Evolutionary conservation across 2,888 invertebrate species (phyloP).

Genomic region (Phortica magna): DNA sequence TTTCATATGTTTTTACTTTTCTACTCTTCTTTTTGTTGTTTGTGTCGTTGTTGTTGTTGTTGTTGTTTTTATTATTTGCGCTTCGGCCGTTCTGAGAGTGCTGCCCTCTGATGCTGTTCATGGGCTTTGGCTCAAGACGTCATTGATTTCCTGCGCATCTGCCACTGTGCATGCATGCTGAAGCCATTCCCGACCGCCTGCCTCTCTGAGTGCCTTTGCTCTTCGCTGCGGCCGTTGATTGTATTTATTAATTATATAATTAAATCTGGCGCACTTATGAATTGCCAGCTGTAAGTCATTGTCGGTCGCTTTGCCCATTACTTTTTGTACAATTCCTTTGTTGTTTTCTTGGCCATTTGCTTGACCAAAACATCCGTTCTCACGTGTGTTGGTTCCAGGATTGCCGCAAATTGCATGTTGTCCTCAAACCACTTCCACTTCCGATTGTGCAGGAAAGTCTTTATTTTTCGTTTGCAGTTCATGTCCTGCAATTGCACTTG

Average conservation of each 20-base stretch:
- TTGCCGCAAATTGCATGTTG: not conserved
- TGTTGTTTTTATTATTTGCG: too few species aligned
- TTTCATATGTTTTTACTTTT: conserved; percentile 44
- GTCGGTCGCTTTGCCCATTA: not conserved
- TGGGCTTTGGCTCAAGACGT: conserved; percentile 55
- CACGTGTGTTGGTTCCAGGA: conserved; percentile 47
- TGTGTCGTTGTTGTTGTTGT: not conserved
- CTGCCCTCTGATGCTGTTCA: conserved; percentile 7
- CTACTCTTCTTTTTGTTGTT: conserved; percentile 36
- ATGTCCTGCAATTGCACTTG: conserved; percentile 38
- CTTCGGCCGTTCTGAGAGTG: too few species aligned
- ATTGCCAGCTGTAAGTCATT: not conserved
- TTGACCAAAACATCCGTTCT: conserved; percentile 65
- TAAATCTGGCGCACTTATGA: conserved; percentile 64
- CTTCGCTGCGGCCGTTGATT: conserved; percentile 57
- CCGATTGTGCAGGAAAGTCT: conserved; percentile 40
- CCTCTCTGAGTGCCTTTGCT: not conserved
- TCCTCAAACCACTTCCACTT: conserved; percentile 68
- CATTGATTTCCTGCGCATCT: conserved; percentile 50
- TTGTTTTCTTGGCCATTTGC: conserved; percentile 32
- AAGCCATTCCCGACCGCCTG: not conserved
- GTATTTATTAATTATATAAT: conserved; percentile 73
- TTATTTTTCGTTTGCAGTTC: conserved; percentile 24
- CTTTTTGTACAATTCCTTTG: not conserved
- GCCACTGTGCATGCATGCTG: conserved; percentile 44